Conservation (phyloP, 2,888 invertebrate species). For the Aphelenchoides bicaudatus region DNA sequence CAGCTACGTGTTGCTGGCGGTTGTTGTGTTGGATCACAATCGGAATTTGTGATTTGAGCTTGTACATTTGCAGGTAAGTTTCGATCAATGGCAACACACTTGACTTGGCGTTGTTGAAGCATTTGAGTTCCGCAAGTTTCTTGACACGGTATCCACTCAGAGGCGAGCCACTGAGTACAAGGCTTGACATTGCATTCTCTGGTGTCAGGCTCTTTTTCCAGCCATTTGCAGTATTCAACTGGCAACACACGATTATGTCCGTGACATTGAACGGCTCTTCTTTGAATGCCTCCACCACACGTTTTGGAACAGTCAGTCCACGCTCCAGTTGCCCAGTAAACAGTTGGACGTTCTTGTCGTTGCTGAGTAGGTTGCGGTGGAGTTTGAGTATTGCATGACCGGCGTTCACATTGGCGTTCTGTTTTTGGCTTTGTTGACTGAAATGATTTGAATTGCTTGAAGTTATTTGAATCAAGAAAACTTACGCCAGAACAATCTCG, state of each 20-base stretch:
- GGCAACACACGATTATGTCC: slow-evolving; percentile 46
- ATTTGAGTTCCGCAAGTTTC: slow-evolving; percentile 50
- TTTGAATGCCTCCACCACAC: slow-evolving; percentile 62
- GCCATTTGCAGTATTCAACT: slow-evolving; percentile 46
- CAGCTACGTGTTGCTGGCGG: slow-evolving; percentile 33
- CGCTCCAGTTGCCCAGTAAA: slow-evolving; percentile 52
- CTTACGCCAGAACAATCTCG: slow-evolving; percentile 20
- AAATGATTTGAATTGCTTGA: slow-evolving; percentile 3
- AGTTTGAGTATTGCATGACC: slow-evolving; percentile 32
- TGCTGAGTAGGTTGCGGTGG: slow-evolving; percentile 14
- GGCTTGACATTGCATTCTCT: slow-evolving; percentile 42
- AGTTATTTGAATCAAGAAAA: background rate
- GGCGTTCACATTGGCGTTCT: slow-evolving; percentile 41
- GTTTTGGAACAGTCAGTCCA: slow-evolving; percentile 61
- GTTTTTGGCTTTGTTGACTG: slow-evolving; percentile 30
- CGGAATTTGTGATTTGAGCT: slow-evolving; percentile 21
- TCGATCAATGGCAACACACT: slow-evolving; percentile 34
- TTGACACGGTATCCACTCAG: slow-evolving; percentile 52
- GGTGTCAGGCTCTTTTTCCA: slow-evolving; percentile 40
- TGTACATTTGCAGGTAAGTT: slow-evolving; percentile 13
- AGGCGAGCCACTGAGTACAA: slow-evolving; percentile 48
- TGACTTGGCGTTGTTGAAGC: slow-evolving; percentile 42
- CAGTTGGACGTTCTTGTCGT: slow-evolving; percentile 25
- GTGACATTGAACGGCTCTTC: slow-evolving; percentile 50
- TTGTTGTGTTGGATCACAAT: slow-evolving; percentile 28